A percentile compares a stretch with the other conserved stretches of the same genome.
phyloP scores from a whole-genome alignment of 35 echinoderm and acorn worm species.

The Acanthaster planci region DNA sequence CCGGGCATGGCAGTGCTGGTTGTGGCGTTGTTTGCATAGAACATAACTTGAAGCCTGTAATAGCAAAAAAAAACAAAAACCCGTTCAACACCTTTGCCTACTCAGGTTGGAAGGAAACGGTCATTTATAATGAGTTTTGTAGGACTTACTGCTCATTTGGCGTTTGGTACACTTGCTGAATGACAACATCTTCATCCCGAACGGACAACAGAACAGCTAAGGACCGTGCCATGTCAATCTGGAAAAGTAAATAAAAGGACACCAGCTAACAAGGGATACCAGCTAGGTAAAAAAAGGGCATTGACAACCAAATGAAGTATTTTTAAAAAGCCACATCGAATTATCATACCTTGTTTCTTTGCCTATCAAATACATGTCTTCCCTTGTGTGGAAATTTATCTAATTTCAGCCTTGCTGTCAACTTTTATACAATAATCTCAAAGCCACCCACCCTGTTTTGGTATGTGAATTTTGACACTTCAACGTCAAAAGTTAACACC shows the following conservation, averaged over 20 bases:
- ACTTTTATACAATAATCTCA: too few species aligned
- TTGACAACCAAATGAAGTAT: too few species aligned
- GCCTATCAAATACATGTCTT: too few species aligned
- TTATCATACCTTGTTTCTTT: too few species aligned
- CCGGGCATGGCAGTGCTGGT: constrained; percentile 50
- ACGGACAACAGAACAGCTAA: constrained; percentile 62
- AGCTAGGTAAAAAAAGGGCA: neutral
- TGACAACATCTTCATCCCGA: constrained; percentile 52
- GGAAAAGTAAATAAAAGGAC: neutral
- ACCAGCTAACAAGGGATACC: neutral
- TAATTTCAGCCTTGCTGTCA: too few species aligned
- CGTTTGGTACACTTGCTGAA: constrained; percentile 69
- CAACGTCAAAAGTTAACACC: constrained; percentile 67
- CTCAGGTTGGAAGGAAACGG: too few species aligned
- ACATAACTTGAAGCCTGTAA: constrained; percentile 59
- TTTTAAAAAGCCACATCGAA: too few species aligned
- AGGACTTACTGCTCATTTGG: constrained; percentile 59
- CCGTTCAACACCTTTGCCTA: too few species aligned
- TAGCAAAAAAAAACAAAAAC: constrained; percentile 21
- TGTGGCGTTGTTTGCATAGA: constrained; percentile 60
- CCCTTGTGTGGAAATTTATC: too few species aligned
- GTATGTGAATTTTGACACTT: constrained; percentile 64
- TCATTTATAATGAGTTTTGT: neutral
- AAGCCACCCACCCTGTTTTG: constrained; percentile 72
- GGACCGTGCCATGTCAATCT: constrained; percentile 56